Percentiles rank a stretch among this genome's conserved stretches.
These are phyloP conservation scores for Momotus momota DNA, from an alignment of 2,797 vertebrate species.

Conservation along the genomic window DNA sequence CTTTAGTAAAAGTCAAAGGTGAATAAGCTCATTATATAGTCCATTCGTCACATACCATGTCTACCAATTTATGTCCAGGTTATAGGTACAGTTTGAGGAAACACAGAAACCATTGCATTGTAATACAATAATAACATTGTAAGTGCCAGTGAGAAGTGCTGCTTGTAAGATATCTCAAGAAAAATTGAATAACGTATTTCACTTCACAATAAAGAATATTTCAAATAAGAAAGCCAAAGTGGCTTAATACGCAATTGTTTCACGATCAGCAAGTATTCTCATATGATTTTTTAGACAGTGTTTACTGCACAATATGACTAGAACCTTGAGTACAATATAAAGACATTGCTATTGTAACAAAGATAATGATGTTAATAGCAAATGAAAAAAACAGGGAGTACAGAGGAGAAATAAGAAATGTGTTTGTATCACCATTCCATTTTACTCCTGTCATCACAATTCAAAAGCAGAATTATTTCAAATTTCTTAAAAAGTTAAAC, in stretches of 20 bases:
- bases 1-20: not conserved
- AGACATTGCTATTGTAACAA: not conserved
- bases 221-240: not conserved
- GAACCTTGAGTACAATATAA: slow-evolving; percentile 21
- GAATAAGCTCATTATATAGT: not conserved
- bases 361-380: not conserved
- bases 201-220: not conserved
- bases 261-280: slow-evolving; percentile 14
- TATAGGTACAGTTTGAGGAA: not conserved
- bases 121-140: not conserved
- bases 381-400: not conserved
- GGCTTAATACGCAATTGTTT: not conserved
- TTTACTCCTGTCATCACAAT: not conserved
- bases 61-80: not conserved
- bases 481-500: not conserved
- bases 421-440: not conserved
- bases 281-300: not conserved
- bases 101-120: not conserved
- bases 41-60: not conserved
- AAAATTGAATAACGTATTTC: not conserved
- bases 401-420: not conserved
- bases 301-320: not conserved
- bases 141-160: not conserved
- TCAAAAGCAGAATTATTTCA: not conserved
- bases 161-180: not conserved